Conservation (phyloP, 1,140 invertebrate genomes). For the Trissolcus basalis region DNA sequence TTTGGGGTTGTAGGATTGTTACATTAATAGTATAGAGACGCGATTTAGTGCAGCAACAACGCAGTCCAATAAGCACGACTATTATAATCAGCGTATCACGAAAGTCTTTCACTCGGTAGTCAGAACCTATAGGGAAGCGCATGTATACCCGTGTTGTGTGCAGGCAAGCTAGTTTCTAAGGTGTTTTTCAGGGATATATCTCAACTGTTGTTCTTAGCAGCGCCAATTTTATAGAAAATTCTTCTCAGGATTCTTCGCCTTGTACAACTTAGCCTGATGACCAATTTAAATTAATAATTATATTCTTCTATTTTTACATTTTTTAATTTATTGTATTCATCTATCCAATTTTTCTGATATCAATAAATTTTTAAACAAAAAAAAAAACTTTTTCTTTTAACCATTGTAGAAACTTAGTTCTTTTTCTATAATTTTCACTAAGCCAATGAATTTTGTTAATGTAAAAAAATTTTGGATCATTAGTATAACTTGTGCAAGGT, state of each 20-base stretch:
- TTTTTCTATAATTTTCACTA: too few species aligned
- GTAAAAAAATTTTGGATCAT: too few species aligned
- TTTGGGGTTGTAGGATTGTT: not conserved
- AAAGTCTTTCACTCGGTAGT: slow-evolving; percentile 55
- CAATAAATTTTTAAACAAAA: too few species aligned
- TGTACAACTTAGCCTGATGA: too few species aligned
- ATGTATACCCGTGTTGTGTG: slow-evolving; percentile 24
- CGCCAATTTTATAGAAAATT: slow-evolving; percentile 44
- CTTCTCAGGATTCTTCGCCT: slow-evolving; percentile 30
- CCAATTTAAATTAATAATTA: too few species aligned
- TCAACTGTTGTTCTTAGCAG: slow-evolving; percentile 29
- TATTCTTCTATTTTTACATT: too few species aligned
- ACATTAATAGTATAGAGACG: not conserved
- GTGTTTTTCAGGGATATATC: slow-evolving; percentile 46
- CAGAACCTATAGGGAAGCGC: slow-evolving; percentile 22
- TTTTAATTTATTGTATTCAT: too few species aligned
- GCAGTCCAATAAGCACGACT: slow-evolving; percentile 33
- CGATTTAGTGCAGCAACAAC: not conserved
- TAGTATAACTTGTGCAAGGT: too few species aligned
- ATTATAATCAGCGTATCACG: slow-evolving; percentile 48
- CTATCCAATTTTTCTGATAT: too few species aligned
- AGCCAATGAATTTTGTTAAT: too few species aligned
- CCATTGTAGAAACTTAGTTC: too few species aligned
- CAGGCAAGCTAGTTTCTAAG: slow-evolving; percentile 44
- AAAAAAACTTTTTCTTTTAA: too few species aligned